These are phyloP conservation scores for Leucophora obtusa DNA, from an alignment of 2,888 invertebrate genomes.

Conservation along the genomic window DNA sequence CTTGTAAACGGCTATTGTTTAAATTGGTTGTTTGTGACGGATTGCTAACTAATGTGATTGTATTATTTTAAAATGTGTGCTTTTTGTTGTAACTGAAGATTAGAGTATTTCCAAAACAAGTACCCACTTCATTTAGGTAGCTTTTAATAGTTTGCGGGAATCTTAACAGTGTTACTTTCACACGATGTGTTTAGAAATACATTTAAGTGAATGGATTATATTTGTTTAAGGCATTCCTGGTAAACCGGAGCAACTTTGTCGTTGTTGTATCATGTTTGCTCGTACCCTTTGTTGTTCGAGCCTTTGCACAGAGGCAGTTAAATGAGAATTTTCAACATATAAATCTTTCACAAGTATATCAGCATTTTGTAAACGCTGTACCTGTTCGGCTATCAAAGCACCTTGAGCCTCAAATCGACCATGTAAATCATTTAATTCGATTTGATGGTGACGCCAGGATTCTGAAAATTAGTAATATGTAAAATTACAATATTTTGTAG, in stretches of 20 bases:
- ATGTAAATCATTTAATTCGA: slow-evolving; percentile 79
- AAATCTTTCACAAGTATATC: slow-evolving; percentile 90
- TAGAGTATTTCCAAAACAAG: neutral
- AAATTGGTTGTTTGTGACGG: neutral
- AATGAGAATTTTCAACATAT: slow-evolving; percentile 90
- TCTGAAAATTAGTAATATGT: slow-evolving; percentile 67
- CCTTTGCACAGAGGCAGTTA: slow-evolving; percentile 81
- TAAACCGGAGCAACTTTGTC: slow-evolving; percentile 66
- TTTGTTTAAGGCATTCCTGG: slow-evolving; percentile 72
- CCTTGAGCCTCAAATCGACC: slow-evolving; percentile 80
- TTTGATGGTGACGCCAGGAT: slow-evolving; percentile 78
- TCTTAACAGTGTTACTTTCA: neutral
- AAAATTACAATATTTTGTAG: neutral
- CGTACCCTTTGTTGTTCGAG: slow-evolving; percentile 77
- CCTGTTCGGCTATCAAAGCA: slow-evolving; percentile 80
- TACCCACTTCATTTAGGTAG: neutral
- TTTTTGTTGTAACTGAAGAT: neutral
- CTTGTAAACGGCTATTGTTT: neutral
- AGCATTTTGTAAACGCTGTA: slow-evolving; percentile 85
- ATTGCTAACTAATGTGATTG: neutral
- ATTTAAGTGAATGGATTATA: neutral
- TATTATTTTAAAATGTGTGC: neutral
- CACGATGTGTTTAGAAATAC: neutral
- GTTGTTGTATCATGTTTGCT: slow-evolving; percentile 76
- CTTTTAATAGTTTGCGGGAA: neutral